Evolutionary conservation across 2,888 invertebrate species (phyloP), one percentile per base, ranked within the genome.

Genomic region (Yponomeuta cagnagella): DNA sequence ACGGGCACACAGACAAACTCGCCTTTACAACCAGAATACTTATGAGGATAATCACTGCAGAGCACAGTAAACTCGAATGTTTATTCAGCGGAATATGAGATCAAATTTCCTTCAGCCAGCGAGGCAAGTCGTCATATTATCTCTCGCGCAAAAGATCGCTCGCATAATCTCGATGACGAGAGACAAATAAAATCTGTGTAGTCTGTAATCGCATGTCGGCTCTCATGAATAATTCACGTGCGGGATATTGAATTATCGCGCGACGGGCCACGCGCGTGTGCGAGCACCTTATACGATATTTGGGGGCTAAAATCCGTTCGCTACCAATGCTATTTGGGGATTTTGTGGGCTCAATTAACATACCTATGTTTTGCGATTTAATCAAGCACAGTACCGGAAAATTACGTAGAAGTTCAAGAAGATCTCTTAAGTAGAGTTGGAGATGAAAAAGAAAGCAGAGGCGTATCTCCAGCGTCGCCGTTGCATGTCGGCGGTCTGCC

Each of bases 201-300:
- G 80, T 78, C 78, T 78, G 77, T 82, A 83, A 83, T 84, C 82
- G 78, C 74, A 77, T 77, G 77, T 78, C 74, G 77, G 74, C 74
- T 73, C 74, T 72, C 74, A 80, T 84, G 83, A 83, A 84, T 84
- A 73, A 84, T 82, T 81, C 83, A 84, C 48, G 12, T 72, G 70
- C 73, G 73, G 74, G 77, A 77, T 80, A 84, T 83, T 82, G 83
- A 84, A 84, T 84, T 79, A 79, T 76, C 76, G 68, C 73, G 70
- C 58, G 69, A 2, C 52, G 52, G 52, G 52, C 52, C 68, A 58
- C 69, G 72, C 33, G 65, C 52, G 52, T 52, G 65, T 58, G 52
- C 12, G 52, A 58, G 52, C 52, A 15, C 15, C 52, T 8, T 58
- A 58, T 58, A 58, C 52, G 15, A 58, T 15, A 58, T 15, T 43